These are phyloP conservation scores for Carcharodon carcharias DNA, from an alignment of 2,797 vertebrate species.

Conservation along the genomic window DNA sequence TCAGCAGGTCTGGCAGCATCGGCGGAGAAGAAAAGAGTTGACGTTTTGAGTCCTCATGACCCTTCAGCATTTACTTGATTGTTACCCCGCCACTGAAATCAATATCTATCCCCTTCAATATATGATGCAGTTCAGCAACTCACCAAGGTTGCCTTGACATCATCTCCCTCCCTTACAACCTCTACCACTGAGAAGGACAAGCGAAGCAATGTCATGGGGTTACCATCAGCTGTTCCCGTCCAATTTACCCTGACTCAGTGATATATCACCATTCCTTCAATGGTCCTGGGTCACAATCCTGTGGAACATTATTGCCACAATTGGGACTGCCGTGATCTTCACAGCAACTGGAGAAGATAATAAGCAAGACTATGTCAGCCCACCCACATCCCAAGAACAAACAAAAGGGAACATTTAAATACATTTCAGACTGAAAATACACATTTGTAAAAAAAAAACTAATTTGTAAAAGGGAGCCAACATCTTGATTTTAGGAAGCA, in stretches of 20 bases:
- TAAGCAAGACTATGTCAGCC: neutral
- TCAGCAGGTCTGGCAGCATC: too few species aligned
- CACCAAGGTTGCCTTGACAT: neutral
- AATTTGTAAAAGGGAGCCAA: neutral
- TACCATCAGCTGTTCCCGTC: neutral
- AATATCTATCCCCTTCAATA: neutral
- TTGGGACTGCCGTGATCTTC: neutral
- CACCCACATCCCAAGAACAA: neutral
- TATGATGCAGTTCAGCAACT: neutral
- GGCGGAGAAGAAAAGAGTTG: too few species aligned
- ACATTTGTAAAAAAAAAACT: neutral
- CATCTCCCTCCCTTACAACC: neutral
- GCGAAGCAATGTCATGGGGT: neutral
- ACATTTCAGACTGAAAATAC: neutral
- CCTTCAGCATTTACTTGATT: neutral
- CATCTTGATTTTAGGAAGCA: neutral
- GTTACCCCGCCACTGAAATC: neutral
- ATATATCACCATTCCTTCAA: neutral
- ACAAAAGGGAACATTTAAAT: neutral
- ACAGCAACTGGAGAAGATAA: neutral
- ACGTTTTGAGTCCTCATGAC: too few species aligned
- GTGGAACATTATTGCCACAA: neutral
- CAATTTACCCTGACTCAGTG: neutral
- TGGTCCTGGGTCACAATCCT: neutral
- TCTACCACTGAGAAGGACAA: neutral